Evolutionary conservation across 2,797 vertebrate species (phyloP), one percentile per base, ranked within the genome.

Genomic region (Hyperoplus immaculatus): DNA sequence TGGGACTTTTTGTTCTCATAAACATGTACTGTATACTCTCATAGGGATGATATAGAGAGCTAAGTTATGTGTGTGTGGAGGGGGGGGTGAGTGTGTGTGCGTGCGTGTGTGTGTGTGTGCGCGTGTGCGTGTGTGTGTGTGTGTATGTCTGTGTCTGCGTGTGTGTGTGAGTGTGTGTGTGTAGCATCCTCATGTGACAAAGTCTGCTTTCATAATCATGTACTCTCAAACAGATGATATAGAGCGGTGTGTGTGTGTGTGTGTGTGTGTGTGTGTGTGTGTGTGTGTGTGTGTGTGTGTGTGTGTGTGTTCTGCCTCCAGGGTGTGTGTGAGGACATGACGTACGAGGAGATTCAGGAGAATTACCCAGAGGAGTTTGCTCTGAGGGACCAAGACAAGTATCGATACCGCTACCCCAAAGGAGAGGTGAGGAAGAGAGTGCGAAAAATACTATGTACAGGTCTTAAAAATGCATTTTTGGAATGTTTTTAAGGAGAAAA

Each of bases 241-340:
- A 21, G 21, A 21, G 21, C 21, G 21, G 1, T 21, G 21, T 29
- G 29, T 29, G 29, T 29, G 29, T 29, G 36, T n/a, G 16, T 51
- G 47, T 18, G 10, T 18, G 14, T 8, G 38, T 15, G 39, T 56
- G 12, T 18, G 36, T 21, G 21, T 21, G 21, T 21, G 21, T 41
- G 55, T 50, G 38, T 41, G 9, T 55, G 1, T 11, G 10, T 4
- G 9, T 8, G 42, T 47, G 5, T 49, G 36, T 60, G 29, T 16
- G 1, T 56, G 3, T 70, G 46, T 53, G 14, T 64, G 14, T 12
- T 68, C 18, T 43, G 5, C 14, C 56, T 36, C 63, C 85, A 97
- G 97, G 97, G 97, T 0, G 95, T 97, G n/a, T 97, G 97, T 50
- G 97, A 97, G 81, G 97, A 97, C 61, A 95, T 97, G 96, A 95